Base-by-base conservation (phyloP, 2,113 vertebrate genomes). In the Dicentrarchus labrax region DNA sequence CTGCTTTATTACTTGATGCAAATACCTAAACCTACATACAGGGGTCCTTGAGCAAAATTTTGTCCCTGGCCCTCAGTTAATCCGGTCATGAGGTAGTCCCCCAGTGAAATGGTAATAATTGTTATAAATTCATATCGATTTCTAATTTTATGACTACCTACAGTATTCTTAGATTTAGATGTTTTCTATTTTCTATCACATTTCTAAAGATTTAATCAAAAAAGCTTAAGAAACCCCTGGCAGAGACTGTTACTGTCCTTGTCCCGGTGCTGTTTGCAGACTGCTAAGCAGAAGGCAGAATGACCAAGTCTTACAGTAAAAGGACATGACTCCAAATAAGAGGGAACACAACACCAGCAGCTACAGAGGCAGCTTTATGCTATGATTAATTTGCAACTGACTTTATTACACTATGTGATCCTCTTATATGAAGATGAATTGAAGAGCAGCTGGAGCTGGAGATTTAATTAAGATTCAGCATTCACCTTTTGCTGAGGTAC, bases 381-480 rank as follows among this genome's bases (percentile, higher is more conserved):
- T 76, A 69, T 85, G 83, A 87, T 87, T 80, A 53, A 84, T 82
- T 86, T 61, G 77, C 88, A 85, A 75, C 67, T 5, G 67, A 85
- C 88, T 84, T 76, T 77, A 89, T 84, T 85, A 82, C 80, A 85
- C 67, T 47, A 81, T 85, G 83, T 85, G 85, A 92, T 86, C 88
- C 78, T 45, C 82, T 84, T 86, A 89, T 83, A 93, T 86, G 83
- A 92, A 90, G 93, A 93, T 92, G 84, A 92, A 94, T 94, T 92
- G 89, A 93, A 93, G 87, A 84, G 83, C 88, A 93, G 84, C 86
- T 84, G 76, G 66, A 86, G 84, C 86, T 48, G 43, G 70, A 92
- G 90, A 92, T 93, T 88, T 93, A 91, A 94, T 94, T 93, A 93
- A 93, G 93, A 94, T 93, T 87, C 89, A 92, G 91, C 41, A 66